Evolutionary conservation across 2,113 vertebrate species (phyloP), one percentile per base, ranked within the genome.

Genomic region (Dissostichus mawsoni): DNA sequence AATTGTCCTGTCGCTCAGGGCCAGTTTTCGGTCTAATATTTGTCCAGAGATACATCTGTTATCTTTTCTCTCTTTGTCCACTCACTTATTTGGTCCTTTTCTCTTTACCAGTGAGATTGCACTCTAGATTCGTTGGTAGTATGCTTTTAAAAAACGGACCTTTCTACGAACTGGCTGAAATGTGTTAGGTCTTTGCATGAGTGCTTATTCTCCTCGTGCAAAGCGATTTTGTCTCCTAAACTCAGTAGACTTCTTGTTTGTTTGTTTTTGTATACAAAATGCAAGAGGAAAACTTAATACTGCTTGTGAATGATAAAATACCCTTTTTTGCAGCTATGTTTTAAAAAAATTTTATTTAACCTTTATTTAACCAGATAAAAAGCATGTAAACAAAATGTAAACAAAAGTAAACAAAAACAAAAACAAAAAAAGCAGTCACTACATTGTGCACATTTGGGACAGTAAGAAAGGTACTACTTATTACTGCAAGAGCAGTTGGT

Each of bases 1-100:
- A 76, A 75, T 76, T 66, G 62, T 75, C 81, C 69, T 75, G 53
- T 87, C 51, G 84, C 83, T 73, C 0, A 6, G 51, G 70, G 78
- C 59, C 53, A 67, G 51, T 76, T 72, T 58, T 71, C 41, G 45
- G 33, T 81, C 52, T 47, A 55, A 80, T 74, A 75, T 84, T 74
- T 82, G 33, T 13, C 52, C 33, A 23, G 9, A 55, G 45, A 74
- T 71, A 59, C 72, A 5, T 65, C 14, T 70, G 62, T 55, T 76
- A 25, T 58, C 23, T 23, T 66, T 63, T 11, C 52, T 63, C 52
- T 70, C 45, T 51, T 14, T 62, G 14, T 47, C 23, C 14, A 36
- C 44, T 66, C 52, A 45, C 20, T 65, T 25, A 8, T 75, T 52
- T 78, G 47, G 11, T 56, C n/a, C 8, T 59, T 62, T 71, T 44